phyloP scores from a whole-genome alignment of 2,797 vertebrate genomes.

The Anolis apletophallus region DNA sequence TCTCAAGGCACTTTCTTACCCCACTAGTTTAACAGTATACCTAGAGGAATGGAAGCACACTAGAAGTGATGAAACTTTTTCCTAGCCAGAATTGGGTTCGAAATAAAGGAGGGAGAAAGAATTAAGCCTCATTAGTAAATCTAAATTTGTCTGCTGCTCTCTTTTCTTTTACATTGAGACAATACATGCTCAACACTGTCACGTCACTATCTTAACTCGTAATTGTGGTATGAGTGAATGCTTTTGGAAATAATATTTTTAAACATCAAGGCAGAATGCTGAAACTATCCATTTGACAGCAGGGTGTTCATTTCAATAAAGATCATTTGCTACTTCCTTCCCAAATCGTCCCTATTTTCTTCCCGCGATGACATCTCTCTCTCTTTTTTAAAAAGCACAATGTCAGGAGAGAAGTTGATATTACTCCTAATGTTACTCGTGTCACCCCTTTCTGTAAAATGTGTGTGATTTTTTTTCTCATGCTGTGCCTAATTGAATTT shows the following conservation, averaged over 20 bases:
- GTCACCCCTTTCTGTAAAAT: slow-evolving; percentile 48
- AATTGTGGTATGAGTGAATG: slow-evolving; percentile 42
- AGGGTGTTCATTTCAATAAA: slow-evolving; percentile 74
- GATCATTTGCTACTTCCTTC: slow-evolving; percentile 72
- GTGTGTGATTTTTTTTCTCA: not conserved
- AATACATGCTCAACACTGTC: slow-evolving; percentile 63
- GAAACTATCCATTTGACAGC: slow-evolving; percentile 76
- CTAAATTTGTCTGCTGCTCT: slow-evolving; percentile 49
- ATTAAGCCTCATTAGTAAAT: slow-evolving; percentile 61
- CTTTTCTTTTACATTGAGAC: slow-evolving; percentile 52
- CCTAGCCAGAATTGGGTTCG: not conserved
- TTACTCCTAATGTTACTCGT: slow-evolving; percentile 62
- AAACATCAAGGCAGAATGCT: slow-evolving; percentile 65
- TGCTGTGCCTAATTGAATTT: slow-evolving; percentile 57
- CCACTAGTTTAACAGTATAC: not conserved
- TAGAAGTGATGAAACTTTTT: not conserved
- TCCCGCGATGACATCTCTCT: slow-evolving; percentile 59
- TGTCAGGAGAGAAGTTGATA: slow-evolving; percentile 69
- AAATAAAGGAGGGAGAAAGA: slow-evolving; percentile 21
- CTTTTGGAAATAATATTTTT: slow-evolving; percentile 7
- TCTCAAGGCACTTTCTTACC: not conserved
- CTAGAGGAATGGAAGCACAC: not conserved
- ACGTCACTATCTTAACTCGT: slow-evolving; percentile 55
- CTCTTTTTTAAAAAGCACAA: slow-evolving; percentile 60
- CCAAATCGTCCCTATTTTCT: slow-evolving; percentile 59